Base-by-base conservation (phyloP, 2,888 invertebrate genomes). In the Acanthosepion esculentum region DNA sequence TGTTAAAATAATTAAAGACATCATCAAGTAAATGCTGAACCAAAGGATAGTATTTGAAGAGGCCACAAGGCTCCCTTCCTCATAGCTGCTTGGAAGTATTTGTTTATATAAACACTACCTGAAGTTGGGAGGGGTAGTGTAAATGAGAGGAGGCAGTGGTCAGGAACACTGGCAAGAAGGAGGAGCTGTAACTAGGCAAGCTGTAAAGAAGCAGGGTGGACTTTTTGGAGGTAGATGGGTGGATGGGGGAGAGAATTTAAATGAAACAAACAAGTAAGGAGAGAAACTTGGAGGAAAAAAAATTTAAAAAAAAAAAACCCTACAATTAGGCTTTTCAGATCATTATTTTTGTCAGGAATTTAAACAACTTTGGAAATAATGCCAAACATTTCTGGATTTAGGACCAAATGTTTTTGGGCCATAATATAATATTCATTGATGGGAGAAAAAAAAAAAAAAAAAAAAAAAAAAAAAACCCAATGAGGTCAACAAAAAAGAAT, bases 1-100 rank as follows among this genome's bases (percentile, higher is more conserved):
- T 64, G 64, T 78, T 78, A 78, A n/a, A 78, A 78, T n/a, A 78
- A 78, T 12, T n/a, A 15, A 78, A 78, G n/a, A 78, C 29, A 78
- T 78, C 29, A 78, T 12, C n/a, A 78, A 78, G 78, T n/a, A 78
- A 78, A 78, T 78, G n/a, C n/a, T 78, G 78, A 78, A 78, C 78
- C 78, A 78, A 78, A 78, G n/a, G 78, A 5, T 78, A 78, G n/a
- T 78, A 78, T n/a, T 78, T 78, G 78, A n/a, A 78, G 78, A 78
- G 15, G 78, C n/a, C 6, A 59, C 23, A 59, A 78, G 15, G 78
- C 78, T 78, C 78, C n/a, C 33, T 78, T 78, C 33, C n/a, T 78
- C 78, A 78, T 78, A 78, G 78, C 78, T 78, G 78, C 78, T n/a
- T 78, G 12, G 78, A 78, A 78, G 78, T 78, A 78, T 78, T 78